These are phyloP conservation scores for Stomatorhinus ivindoensis DNA, from an alignment of 2,113 vertebrate genomes.

Conservation along the genomic window DNA sequence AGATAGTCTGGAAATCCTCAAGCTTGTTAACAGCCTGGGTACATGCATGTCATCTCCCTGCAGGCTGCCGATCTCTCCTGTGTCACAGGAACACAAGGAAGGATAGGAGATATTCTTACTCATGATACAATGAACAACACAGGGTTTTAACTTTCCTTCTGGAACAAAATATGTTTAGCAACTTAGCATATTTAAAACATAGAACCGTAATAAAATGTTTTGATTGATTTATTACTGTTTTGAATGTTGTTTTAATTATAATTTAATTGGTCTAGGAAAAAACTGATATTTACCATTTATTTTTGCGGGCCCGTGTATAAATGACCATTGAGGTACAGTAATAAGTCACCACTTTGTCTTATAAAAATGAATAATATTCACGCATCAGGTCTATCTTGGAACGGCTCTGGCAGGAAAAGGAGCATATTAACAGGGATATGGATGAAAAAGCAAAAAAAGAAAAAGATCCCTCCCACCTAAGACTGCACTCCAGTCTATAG, in stretches of 20 bases:
- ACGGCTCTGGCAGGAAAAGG: background rate
- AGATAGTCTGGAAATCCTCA: conserved; percentile 54
- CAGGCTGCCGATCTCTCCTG: conserved; percentile 56
- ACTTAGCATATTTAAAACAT: background rate
- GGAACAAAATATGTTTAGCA: background rate
- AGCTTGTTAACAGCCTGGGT: conserved; percentile 59
- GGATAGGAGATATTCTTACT: background rate
- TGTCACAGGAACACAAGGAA: conserved; percentile 19
- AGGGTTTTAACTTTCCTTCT: background rate
- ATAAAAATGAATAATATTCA: background rate
- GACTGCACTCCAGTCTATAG: background rate
- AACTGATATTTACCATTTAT: background rate
- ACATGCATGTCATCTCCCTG: conserved; percentile 65
- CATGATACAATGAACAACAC: background rate
- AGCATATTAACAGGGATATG: background rate
- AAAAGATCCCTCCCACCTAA: background rate
- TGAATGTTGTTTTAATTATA: background rate
- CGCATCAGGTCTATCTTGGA: background rate
- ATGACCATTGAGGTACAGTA: background rate
- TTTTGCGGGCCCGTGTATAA: background rate
- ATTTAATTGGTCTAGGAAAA: background rate
- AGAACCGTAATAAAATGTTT: background rate
- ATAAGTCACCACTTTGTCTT: background rate
- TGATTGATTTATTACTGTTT: background rate
- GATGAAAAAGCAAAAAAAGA: background rate